Evolutionary conservation across 2,888 invertebrate species (phyloP), one percentile per base, ranked within the genome.

Genomic region (Tipula confusa): DNA sequence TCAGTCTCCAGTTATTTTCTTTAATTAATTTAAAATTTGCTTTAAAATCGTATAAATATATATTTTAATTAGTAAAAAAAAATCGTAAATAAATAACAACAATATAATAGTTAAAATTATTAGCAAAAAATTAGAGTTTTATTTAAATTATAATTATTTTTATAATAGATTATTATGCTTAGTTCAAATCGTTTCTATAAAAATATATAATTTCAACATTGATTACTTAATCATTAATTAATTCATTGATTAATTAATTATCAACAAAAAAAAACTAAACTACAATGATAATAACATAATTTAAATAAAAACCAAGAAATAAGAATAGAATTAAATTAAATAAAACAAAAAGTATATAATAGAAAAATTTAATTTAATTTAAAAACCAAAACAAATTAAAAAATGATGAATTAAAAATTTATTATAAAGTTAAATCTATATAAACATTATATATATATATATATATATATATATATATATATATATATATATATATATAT

Each of bases 361-460:
- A 64, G 64, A 24, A 64, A 64, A 64, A 64, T 64, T 64, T 9
- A 64, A 64, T 64, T 24, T 64, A 64, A 64, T 64, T 64, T 64
- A 64, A 64, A 64, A 24, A 64, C 18, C 64, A 64, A 64, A 24
- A 64, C 18, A 64, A 24, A 3, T n/a, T 31, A 15, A n/a, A n/a
- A n/a, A n/a, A n/a, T n/a, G n/a, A n/a, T 1, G 33, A 33, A 64
- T 64, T 24, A 64, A 24, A 24, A 64, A 64, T 64, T 64, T 64
- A 64, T 64, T 64, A 64, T 64, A 64, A 64, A 64, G n/a, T n/a
- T 24, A 64, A 64, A 64, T n/a, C n/a, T n/a, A n/a, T n/a, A n/a
- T n/a, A n/a, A 64, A 24, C 18, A 64, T 64, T 64, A 18, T 64
- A 64, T 24, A 64, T 64, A 64, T 64, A 43, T 43, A 43, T 43